These are phyloP conservation scores for Lerema accius DNA, from an alignment of 1,140 invertebrate species.

Conservation along the genomic window DNA sequence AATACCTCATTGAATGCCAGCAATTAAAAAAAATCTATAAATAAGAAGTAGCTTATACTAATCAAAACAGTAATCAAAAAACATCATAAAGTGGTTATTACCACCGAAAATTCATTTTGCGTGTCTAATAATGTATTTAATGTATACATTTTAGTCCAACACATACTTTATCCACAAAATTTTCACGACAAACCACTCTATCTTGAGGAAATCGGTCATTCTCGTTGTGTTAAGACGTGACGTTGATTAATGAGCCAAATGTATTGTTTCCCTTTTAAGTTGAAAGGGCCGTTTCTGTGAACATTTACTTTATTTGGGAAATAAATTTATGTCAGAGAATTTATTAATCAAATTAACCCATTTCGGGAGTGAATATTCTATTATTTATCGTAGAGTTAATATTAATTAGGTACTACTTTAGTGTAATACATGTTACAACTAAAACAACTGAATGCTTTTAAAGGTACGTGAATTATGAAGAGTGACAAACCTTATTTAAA, in stretches of 20 bases:
- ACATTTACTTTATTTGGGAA: slow-evolving; percentile 35
- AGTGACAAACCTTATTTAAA: too few relatives aligned
- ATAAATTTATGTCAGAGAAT: slow-evolving; percentile 31
- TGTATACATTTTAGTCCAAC: slow-evolving; percentile 26
- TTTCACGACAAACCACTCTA: slow-evolving; percentile 34
- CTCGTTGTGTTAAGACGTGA: slow-evolving; percentile 44
- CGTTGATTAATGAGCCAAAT: slow-evolving; percentile 60
- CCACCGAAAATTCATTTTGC: background rate
- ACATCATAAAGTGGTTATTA: background rate
- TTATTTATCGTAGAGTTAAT: background rate
- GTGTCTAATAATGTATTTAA: background rate
- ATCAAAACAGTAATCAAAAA: too few relatives aligned
- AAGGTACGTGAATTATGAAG: too few relatives aligned
- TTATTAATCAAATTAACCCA: slow-evolving; percentile 21
- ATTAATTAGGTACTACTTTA: too few relatives aligned
- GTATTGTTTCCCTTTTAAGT: slow-evolving; percentile 48
- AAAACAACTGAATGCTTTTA: too few relatives aligned
- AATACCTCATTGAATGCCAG: too few relatives aligned
- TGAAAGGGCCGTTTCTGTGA: slow-evolving; percentile 32
- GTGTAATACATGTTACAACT: too few relatives aligned
- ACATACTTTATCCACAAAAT: slow-evolving; percentile 29
- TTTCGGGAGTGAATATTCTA: background rate
- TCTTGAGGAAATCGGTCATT: slow-evolving; percentile 47
- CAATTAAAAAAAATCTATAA: slow-evolving; percentile 1
- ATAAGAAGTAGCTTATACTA: too few relatives aligned